These are phyloP conservation scores for Drosophila sechellia DNA, from an alignment of 1,140 invertebrate genomes.

Conservation along the genomic window DNA sequence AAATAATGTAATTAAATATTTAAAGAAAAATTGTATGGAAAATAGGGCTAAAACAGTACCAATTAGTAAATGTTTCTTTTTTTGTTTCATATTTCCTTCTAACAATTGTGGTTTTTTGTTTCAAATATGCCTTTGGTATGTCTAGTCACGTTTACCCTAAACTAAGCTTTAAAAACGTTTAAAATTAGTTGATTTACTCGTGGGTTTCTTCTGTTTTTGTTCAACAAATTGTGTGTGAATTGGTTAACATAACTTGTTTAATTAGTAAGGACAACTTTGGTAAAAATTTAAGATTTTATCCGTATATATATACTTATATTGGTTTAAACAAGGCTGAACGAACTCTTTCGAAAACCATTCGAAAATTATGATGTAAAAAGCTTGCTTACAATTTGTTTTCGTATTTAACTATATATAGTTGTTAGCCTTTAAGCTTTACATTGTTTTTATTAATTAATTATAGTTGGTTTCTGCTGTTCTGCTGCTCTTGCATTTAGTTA, in stretches of 20 bases:
- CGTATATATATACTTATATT: conserved; percentile 55
- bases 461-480: conserved; percentile 58
- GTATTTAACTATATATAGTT: conserved; percentile 36
- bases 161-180: conserved; percentile 68
- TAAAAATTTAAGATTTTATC: conserved; percentile 67
- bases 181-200: conserved; percentile 48
- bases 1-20: conserved; percentile 38
- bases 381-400: conserved; percentile 38
- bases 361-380: conserved; percentile 41
- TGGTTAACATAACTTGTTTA: conserved; percentile 66
- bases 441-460: conserved; percentile 56
- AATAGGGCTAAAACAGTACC: conserved; percentile 29
- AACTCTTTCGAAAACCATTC: conserved; percentile 33
- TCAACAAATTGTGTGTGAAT: conserved; percentile 60
- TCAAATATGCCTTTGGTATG: conserved; percentile 83
- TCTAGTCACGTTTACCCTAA: conserved; percentile 75
- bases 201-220: conserved; percentile 41
- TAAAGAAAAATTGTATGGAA: conserved; percentile 30
- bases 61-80: conserved; percentile 42
- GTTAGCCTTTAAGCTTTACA: conserved; percentile 52
- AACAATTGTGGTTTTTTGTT: conserved; percentile 49
- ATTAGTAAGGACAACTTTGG: conserved; percentile 84
- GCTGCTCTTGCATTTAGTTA: conserved; percentile 53
- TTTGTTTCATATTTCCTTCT: conserved; percentile 32
- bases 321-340: conserved; percentile 46